Base-by-base conservation (phyloP, 2,888 invertebrate genomes). In the Halocaridina rubra region DNA sequence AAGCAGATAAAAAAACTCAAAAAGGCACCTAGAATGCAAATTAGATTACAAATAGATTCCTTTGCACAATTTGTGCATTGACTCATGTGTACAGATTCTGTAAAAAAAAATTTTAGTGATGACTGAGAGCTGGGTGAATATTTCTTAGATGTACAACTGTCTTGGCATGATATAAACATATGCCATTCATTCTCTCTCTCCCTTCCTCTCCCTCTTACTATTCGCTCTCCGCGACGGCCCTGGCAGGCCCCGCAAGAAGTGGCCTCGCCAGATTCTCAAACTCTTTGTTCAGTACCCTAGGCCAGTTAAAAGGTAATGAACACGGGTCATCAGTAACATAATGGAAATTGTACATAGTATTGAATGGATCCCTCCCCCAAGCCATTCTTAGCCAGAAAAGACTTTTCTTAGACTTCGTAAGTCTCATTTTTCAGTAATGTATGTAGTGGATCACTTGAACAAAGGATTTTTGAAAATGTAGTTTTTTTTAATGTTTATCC, bases 211-310 rank as follows among this genome's bases (percentile, higher is more conserved):
- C 59, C 72, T 57, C 77, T 33, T 39, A 29, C 67, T 77, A 29
- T 46, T 57, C 67, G 22, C 33, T 30, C 59, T 19, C 16, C 19
- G 8, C 13, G 16, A 16, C 22, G 27, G 39, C 3, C 16, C 61
- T 30, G 59, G 69, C 80, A 87, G 87, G 84, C 81, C 79, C 84
- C 46, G 67, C 87, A 39, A 85, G 84, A 71, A 85, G 85, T 76
- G 87, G 87, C 33, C 57, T 87, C 64, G 87, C 87, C 76, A 85
- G 82, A 72, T 85, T 87, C 69, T 85, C 85, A 74, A 87, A 82
- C 81, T 85, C 87, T 79, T 81, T 87, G 79, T 87, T 87, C 85
- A 85, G 76, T 85, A 85, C 87, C 30, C 79, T 87, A 75, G 87
- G 87, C 53, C 82, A 81, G 71, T 84, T 87, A 59, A 82, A 81